Percentiles rank a stretch among this genome's conserved stretches.
Conservation (phyloP, 2,113 vertebrate species). For the Neofelis nebulosa region DNA sequence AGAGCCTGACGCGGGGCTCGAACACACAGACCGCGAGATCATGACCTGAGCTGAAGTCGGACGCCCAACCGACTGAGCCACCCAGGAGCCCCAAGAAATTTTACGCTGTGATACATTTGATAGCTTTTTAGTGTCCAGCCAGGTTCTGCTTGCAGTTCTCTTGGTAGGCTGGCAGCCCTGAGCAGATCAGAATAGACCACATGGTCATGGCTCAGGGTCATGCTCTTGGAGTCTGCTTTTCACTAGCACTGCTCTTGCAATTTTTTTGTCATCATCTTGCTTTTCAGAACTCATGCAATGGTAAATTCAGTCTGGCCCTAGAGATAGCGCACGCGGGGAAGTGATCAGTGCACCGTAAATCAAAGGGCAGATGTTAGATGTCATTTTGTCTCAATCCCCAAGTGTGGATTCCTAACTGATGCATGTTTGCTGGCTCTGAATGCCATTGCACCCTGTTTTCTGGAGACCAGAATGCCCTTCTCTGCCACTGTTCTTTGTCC, state of each 20-base stretch:
- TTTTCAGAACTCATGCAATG: constrained; percentile 22
- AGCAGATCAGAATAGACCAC: not conserved
- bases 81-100: not conserved
- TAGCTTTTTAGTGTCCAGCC: not conserved
- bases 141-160: not conserved
- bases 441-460: not conserved
- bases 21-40: not conserved
- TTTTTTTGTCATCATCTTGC: not conserved
- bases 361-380: not conserved
- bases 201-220: not conserved
- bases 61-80: not conserved
- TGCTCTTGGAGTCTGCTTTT: constrained; percentile 7
- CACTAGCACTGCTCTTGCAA: constrained; percentile 16
- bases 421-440: not conserved
- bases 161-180: not conserved
- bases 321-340: not conserved
- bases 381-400: not conserved
- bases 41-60: not conserved
- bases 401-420: not conserved
- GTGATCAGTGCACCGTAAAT: not conserved
- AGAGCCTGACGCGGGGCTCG: not conserved
- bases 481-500: not conserved
- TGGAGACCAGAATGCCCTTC: not conserved
- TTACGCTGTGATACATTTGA: not conserved
- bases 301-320: not conserved